Percentiles rank a stretch among this genome's conserved stretches.
Evolutionary conservation across 2,797 vertebrate species (phyloP).

Genomic region (Nyctalus aviator): DNA sequence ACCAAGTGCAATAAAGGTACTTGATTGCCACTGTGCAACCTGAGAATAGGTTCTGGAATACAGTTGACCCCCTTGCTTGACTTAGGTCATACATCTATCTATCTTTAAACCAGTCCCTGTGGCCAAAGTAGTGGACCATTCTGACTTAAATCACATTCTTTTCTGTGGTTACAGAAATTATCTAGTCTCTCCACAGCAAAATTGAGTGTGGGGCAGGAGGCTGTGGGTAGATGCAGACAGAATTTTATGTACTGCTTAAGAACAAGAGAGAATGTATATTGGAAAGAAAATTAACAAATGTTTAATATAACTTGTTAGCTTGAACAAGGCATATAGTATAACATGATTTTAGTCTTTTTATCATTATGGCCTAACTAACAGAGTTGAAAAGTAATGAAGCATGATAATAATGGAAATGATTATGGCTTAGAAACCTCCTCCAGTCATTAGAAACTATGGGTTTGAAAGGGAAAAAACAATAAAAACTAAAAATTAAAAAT

Average conservation of each 20-base stretch:
- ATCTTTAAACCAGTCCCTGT: background rate
- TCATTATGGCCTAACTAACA: background rate
- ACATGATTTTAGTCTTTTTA: background rate
- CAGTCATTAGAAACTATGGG: background rate
- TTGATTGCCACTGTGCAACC: background rate
- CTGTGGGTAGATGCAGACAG: background rate
- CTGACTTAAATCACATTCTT: background rate
- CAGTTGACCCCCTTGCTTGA: accelerated
- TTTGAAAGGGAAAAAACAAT: slow-evolving; percentile 34
- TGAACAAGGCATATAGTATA: background rate
- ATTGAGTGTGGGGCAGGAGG: accelerated
- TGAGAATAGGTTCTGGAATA: background rate
- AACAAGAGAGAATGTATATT: background rate
- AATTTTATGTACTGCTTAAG: background rate
- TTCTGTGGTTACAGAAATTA: background rate
- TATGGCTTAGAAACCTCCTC: background rate
- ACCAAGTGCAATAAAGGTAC: background rate
- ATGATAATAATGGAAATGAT: background rate
- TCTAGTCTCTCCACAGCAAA: background rate
- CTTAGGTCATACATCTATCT: background rate
- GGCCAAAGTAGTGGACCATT: background rate
- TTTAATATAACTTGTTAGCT: background rate
- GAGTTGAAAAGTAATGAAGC: background rate
- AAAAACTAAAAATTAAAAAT: background rate
- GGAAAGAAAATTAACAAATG: background rate